Evolutionary conservation across 1,140 invertebrate species (phyloP), one percentile per base, ranked within the genome.

Genomic region (Ips nitidus): DNA sequence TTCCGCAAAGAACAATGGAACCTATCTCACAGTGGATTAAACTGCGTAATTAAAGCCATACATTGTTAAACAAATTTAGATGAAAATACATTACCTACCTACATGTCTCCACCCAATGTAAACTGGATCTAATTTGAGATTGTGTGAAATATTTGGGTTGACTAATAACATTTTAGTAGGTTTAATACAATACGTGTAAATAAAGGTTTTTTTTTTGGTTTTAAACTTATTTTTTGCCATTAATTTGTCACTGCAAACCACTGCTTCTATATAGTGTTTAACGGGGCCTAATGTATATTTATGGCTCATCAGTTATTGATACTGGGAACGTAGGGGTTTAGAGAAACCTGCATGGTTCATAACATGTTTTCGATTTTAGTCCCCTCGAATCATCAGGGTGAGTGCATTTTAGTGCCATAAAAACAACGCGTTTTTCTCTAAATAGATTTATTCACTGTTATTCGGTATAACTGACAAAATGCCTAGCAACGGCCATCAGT

Each of bases 281-380:
- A 52, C 66, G 39, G 50, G 41, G 43, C 22, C 66, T 68, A 68
- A 68, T 68, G 66, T 68, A 68, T 69, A 69, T 69, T 69, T 62
- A 61, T 69, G 66, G 58, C 59, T 69, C 66, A 69, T 69, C 59
- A 62, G 66, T 69, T 69, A 69, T 69, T 69, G 66, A 69, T 69
- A 69, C 57, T 68, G 66, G 58, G 66, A 59, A 60, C 56, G 58
- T 50, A 68, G 66, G 66, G 66, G 57, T 60, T 68, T 60, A 59
- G 57, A 42, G 56, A 59, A 61, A 59, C 50, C 41, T 68, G 66
- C 43, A 53, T 60, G 45, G 66, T 60, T 61, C 47, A 68, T 60
- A 68, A 68, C 66, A 65, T 57, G 63, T 56, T 65, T 65, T 65
- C 40, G 39, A 65, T 65, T 65, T 65, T 65, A 65, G 63, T 41